These are phyloP conservation scores for Eleginops maclovinus DNA, from an alignment of 2,113 vertebrate species.

Conservation along the genomic window DNA sequence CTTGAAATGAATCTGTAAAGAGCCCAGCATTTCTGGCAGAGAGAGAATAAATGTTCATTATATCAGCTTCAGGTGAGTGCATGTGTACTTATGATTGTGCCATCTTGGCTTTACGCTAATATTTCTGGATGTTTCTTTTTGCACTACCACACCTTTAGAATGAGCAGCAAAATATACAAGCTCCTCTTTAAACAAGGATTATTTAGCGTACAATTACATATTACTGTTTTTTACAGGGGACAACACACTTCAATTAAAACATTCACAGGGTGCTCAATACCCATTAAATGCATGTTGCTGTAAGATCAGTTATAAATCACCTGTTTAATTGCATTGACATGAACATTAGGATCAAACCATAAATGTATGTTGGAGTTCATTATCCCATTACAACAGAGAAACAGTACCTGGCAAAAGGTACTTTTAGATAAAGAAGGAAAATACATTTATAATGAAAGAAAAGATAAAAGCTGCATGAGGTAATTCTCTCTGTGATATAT, in stretches of 20 bases:
- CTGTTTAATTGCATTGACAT: constrained; percentile 19
- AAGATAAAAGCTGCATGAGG: constrained; percentile 17
- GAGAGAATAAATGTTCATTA: background rate
- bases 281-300: background rate
- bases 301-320: background rate
- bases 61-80: background rate
- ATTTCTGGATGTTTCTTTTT: background rate
- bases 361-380: constrained; percentile 19
- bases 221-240: background rate
- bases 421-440: constrained; percentile 9
- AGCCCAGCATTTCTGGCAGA: background rate
- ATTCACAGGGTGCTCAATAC: constrained; percentile 6
- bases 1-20: constrained; percentile 16
- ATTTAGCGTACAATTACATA: background rate
- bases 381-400: constrained; percentile 2
- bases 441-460: constrained; percentile 1
- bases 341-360: background rate
- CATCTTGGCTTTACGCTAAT: background rate
- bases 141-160: no score
- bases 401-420: background rate
- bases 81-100: background rate
- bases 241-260: background rate
- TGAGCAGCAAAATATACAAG: no score
- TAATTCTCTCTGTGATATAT: background rate
- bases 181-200: background rate